phyloP scores from a whole-genome alignment of 2,113 vertebrate genomes.

The Grus americana region DNA sequence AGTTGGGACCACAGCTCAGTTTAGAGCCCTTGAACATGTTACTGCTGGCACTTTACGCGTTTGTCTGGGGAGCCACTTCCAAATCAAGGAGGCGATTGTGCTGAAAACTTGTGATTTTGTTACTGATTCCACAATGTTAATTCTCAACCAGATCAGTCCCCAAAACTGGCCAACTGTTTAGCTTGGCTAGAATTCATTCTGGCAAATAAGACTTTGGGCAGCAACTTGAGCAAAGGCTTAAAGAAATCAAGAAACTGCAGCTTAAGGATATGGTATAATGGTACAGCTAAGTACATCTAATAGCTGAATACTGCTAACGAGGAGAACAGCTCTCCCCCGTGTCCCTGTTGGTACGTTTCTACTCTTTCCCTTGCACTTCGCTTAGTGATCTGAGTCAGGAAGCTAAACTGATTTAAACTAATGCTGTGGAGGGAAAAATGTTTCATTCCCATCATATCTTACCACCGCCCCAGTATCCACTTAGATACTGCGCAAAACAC shows the following conservation, averaged over 20 bases:
- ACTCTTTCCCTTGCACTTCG: neutral
- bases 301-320: neutral
- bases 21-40: neutral
- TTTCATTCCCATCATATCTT: neutral
- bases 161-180: neutral
- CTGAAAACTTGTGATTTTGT: neutral
- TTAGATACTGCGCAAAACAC: neutral
- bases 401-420: neutral
- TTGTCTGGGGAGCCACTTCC: neutral
- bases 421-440: accelerated
- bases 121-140: neutral
- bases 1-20: neutral
- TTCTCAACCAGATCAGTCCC: neutral
- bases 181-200: neutral
- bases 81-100: neutral
- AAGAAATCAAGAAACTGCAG: neutral
- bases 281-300: neutral
- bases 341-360: neutral
- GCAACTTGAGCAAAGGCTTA: neutral
- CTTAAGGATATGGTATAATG: neutral
- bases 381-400: neutral
- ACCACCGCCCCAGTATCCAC: neutral
- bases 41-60: accelerated
- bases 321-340: neutral
- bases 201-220: neutral